Percentiles rank a stretch among this genome's conserved stretches.
Evolutionary conservation across 2,113 vertebrate species (phyloP).

Genomic region (Colaptes auratus): DNA sequence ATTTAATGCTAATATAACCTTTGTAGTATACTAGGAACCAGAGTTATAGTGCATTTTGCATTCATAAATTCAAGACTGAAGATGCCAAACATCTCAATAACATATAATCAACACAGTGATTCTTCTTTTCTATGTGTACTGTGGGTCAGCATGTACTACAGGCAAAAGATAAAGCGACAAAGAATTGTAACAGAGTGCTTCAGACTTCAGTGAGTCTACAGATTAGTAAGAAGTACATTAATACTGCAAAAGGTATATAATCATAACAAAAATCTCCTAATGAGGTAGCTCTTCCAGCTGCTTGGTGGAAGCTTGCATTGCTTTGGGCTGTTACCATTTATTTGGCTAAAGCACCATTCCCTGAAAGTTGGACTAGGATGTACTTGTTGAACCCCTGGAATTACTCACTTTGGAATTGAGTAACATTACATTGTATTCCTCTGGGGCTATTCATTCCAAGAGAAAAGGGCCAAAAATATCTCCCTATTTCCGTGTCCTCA

Average conservation of each 20-base stretch:
- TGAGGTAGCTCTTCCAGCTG: neutral
- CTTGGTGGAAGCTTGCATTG: neutral
- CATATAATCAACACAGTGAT: neutral
- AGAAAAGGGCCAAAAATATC: conserved; percentile 2
- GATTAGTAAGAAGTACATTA: neutral
- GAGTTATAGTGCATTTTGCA: neutral
- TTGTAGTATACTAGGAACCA: neutral
- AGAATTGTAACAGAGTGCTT: neutral
- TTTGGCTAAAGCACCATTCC: neutral
- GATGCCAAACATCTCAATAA: neutral
- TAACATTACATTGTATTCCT: conserved; percentile 23
- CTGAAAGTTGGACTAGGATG: neutral
- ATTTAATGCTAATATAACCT: neutral
- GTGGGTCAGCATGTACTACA: neutral
- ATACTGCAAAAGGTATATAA: neutral
- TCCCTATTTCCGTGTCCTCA: conserved; percentile 16
- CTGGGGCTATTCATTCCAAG: neutral
- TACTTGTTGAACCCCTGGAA: neutral
- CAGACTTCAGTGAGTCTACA: neutral
- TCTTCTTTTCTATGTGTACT: neutral
- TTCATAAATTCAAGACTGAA: neutral
- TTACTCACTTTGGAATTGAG: conserved; percentile 31
- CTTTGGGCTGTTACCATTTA: neutral
- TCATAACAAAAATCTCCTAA: neutral
- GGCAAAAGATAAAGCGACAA: neutral